Evolutionary conservation across 2,797 vertebrate genomes (phyloP), one percentile per base, ranked within the genome.

Genomic region (Zenarchopterus dispar): DNA sequence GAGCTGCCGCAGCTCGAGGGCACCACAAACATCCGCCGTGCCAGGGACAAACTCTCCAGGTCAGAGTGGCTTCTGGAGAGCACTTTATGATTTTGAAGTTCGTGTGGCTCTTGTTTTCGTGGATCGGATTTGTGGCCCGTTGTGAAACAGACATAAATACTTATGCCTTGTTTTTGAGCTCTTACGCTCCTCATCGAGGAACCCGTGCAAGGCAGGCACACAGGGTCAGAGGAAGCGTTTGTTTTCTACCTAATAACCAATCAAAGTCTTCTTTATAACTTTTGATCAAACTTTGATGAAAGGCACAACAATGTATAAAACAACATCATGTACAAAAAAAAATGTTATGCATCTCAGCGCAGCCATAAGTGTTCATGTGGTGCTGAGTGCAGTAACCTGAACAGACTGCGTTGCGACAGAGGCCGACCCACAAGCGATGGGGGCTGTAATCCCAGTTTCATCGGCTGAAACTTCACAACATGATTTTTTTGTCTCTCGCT

Each of bases 21-120:
- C 88, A 82, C 87, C 4, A 89, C 80, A 43, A 89, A 85, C 81
- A 86, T 89, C 77, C 87, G 63, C 42, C 88, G 91, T 3, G 93
- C 92, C 80, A 94, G 94, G 81, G 93, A 92, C 72, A 92, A 93
- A 77, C 91, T 94, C 85, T 95, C 92, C 78, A 92, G 92, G 88
- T 95, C 96, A 60, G 95, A 98, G 93, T 96, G 94, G 94, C 94
- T 97, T 89, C 93, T 97, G 91, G 95, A 97, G 93, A 98, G 95
- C 91, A 94, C 94, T 87, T 93, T 98, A 91, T 96, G 93, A 96
- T 89, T 80, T n/a, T 51, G 75, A 69, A 78, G 67, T 84, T 77
- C 70, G 66, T 70, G 78, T 44, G 15, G 59, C 62, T 75, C 76
- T 70, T 67, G 77, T 84, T 92, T 39, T 47, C 78, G 54, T 13